Evolutionary conservation across 1,140 invertebrate species (phyloP).

Genomic region (Lepeophtheirus salmonis): DNA sequence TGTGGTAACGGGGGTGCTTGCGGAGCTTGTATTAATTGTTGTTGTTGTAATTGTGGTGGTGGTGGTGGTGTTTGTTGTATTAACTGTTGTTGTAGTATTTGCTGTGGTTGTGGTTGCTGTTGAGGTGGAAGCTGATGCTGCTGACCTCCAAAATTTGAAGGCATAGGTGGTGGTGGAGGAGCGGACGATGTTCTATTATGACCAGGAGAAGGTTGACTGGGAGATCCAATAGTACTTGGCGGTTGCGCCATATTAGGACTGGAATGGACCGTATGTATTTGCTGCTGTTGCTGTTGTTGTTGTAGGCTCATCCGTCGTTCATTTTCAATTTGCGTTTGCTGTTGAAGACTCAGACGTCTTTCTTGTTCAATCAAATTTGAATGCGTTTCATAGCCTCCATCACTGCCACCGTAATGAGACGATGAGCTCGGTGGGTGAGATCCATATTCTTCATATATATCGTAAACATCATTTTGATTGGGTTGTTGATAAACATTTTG

Average conservation of each 20-base stretch:
- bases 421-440: constrained; percentile 9
- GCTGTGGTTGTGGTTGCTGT: constrained; percentile 21
- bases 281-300: neutral
- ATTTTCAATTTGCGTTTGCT: constrained; percentile 1
- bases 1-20: neutral
- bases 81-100: constrained; percentile 20
- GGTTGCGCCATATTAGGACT: constrained; percentile 9
- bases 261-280: constrained; percentile 4
- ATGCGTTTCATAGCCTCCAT: neutral
- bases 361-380: neutral
- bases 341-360: neutral
- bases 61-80: constrained; percentile 23
- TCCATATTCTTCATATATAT: constrained; percentile 20
- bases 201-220: constrained; percentile 14
- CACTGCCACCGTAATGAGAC: constrained; percentile 10
- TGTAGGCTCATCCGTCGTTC: constrained; percentile 8
- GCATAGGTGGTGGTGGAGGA: constrained; percentile 17
- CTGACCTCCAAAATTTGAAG: constrained; percentile 20
- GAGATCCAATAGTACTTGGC: constrained; percentile 20
- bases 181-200: constrained; percentile 17
- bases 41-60: constrained; percentile 34
- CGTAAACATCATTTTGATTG: constrained; percentile 21
- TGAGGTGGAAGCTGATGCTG: constrained; percentile 17
- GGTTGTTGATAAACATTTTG: constrained; percentile 21
- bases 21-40: constrained; percentile 18